Base-by-base conservation (phyloP, 1,140 invertebrate species). In the Drosophila eugracilis region DNA sequence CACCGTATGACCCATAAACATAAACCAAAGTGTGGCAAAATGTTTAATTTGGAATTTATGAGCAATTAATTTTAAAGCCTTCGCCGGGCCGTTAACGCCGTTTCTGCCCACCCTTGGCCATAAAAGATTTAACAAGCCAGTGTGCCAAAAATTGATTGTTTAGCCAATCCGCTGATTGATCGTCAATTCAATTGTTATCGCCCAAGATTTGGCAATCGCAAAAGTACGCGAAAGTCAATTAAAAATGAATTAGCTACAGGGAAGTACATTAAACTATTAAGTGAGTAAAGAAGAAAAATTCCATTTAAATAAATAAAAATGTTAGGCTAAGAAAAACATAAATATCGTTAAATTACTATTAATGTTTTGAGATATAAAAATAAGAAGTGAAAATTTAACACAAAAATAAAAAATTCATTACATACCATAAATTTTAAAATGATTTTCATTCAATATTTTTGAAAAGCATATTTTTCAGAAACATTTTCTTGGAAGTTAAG, bases 41-140 rank as follows among this genome's bases (percentile, higher is more conserved):
- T 76, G 78, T 77, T 89, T 89, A 89, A 89, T 89, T 88, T 77
- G 63, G 65, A 88, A 86, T 89, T 85, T 86, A 89, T 89, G 83
- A 89, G 77, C 79, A 89, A 89, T 89, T 89, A 89, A 89, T 89
- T 89, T 89, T 89, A 75, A 89, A 52, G 83, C 74, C 73, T 72
- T 85, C 62, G 30, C 10, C 45, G 32, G 45, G 30, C 53, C 50
- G 28, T 44, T 66, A 54, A 77, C 26, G 24, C 36, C 19, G 19
- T 42, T 17, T 12, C 36, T 47, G 30, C 47, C 28, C n/a, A 21
- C 22, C 10, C 10, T 26, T 30, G 22, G 21, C 17, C 73, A 60
- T 85, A 60, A 79, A 76, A 77, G 28, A 73, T 55, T 63, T 77
- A 75, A 84, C 71, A 78, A 66, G 67, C 36, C 72, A 65, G 55